These are phyloP conservation scores for Lydus trimaculatus DNA, from an alignment of 2,888 invertebrate species.

Conservation along the genomic window DNA sequence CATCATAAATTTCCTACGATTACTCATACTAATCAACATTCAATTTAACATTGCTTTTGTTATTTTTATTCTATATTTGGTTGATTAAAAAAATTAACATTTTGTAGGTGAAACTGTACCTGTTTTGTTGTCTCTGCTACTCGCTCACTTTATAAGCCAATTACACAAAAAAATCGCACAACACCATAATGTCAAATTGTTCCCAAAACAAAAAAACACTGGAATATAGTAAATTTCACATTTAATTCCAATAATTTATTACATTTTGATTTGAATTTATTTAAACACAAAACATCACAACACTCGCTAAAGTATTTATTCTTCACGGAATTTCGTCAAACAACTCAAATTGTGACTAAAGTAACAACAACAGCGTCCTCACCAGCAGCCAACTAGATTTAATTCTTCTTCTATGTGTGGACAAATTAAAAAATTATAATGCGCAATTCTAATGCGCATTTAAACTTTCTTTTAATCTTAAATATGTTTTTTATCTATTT, in stretches of 20 bases:
- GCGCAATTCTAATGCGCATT: background rate
- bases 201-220: background rate
- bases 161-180: conserved; percentile 8
- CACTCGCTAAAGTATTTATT: background rate
- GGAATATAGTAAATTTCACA: background rate
- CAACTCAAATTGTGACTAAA: conserved; percentile 5
- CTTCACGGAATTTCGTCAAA: background rate
- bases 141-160: background rate
- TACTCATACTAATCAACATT: too few relatives aligned
- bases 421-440: background rate
- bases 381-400: background rate
- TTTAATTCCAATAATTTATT: background rate
- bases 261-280: background rate
- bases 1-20: background rate
- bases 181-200: background rate
- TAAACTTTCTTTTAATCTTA: background rate
- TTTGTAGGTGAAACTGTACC: conserved; percentile 3
- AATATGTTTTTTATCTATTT: background rate
- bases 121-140: background rate
- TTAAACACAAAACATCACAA: background rate
- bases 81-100: background rate
- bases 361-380: conserved; percentile 3
- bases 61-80: background rate
- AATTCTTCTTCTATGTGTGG: background rate
- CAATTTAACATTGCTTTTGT: background rate